Percentiles rank a stretch among this genome's conserved stretches.
These are phyloP conservation scores for Apodemia duryi DNA, from an alignment of 2,888 invertebrate genomes.

Conservation along the genomic window DNA sequence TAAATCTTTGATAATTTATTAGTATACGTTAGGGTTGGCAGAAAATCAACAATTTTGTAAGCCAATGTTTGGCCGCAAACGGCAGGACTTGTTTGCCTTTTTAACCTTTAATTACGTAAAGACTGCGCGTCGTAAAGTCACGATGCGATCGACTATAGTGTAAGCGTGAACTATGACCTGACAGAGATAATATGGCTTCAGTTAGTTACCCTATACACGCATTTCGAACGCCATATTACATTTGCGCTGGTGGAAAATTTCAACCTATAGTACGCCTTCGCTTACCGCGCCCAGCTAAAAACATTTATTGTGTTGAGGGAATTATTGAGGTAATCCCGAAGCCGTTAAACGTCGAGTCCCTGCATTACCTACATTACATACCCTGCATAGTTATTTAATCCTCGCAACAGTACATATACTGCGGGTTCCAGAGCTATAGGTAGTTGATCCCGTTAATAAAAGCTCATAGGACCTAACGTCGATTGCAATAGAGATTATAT, in stretches of 20 bases:
- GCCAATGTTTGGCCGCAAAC: constrained; percentile 3
- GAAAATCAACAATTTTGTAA: constrained; percentile 1
- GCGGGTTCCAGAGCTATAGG: constrained; percentile 38
- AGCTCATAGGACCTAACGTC: constrained; percentile 49
- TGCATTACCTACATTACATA: constrained; percentile 74
- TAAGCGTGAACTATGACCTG: constrained; percentile 55
- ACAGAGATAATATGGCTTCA: constrained; percentile 56
- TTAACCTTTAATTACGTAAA: constrained; percentile 51
- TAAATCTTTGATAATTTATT: constrained; percentile 31
- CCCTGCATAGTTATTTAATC: constrained; percentile 71
- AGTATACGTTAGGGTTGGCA: constrained; percentile 17
- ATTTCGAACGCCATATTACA: constrained; percentile 39
- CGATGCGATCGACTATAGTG: constrained; percentile 28
- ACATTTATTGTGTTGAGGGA: constrained; percentile 72
- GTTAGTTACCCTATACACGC: constrained; percentile 40
- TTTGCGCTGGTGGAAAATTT: constrained; percentile 38
- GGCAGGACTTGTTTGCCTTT: constrained; percentile 16
- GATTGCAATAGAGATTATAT: constrained; percentile 55
- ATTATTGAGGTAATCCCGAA: constrained; percentile 75
- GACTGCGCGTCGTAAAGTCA: constrained; percentile 16
- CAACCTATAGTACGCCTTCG: constrained; percentile 33
- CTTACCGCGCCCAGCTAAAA: constrained; percentile 47
- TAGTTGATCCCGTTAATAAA: constrained; percentile 33
- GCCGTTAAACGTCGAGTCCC: constrained; percentile 74
- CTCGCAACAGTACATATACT: constrained; percentile 53